phyloP scores from a whole-genome alignment of 2,797 vertebrate genomes.

The Catamblyrhynchus diadema region DNA sequence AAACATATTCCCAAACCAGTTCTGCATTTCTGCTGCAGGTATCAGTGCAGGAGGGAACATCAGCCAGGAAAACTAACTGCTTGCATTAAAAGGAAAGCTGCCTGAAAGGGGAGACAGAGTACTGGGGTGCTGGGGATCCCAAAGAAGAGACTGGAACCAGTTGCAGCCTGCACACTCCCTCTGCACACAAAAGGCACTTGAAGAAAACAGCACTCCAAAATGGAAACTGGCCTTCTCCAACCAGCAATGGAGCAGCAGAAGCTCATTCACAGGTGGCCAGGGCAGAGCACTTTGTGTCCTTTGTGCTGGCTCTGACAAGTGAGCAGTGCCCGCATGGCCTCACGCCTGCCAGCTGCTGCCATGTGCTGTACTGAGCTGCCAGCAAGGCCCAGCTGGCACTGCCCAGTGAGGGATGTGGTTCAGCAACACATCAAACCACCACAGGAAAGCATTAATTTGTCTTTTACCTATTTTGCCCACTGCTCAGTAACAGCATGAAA shows the following conservation, averaged over 20 bases:
- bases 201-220: not conserved
- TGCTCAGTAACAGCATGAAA: not conserved
- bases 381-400: not conserved
- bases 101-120: not conserved
- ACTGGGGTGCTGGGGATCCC: not conserved
- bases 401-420: not conserved
- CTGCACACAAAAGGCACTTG: fast-evolving
- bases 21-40: not conserved
- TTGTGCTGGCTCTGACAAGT: not conserved
- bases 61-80: not conserved
- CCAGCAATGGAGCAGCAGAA: not conserved
- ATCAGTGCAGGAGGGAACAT: not conserved
- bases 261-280: slow-evolving; percentile 12
- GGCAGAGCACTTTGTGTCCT: not conserved
- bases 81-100: not conserved
- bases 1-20: not conserved
- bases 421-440: not conserved
- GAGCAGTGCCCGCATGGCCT: not conserved
- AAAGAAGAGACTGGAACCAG: not conserved
- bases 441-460: not conserved
- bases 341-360: not conserved
- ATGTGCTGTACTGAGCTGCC: not conserved
- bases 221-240: not conserved
- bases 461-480: not conserved
- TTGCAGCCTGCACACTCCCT: not conserved